Percentiles rank a stretch among this genome's conserved stretches.
These are phyloP conservation scores for Hemibagrus guttatus DNA, from an alignment of 2,797 vertebrate species.

Conservation along the genomic window DNA sequence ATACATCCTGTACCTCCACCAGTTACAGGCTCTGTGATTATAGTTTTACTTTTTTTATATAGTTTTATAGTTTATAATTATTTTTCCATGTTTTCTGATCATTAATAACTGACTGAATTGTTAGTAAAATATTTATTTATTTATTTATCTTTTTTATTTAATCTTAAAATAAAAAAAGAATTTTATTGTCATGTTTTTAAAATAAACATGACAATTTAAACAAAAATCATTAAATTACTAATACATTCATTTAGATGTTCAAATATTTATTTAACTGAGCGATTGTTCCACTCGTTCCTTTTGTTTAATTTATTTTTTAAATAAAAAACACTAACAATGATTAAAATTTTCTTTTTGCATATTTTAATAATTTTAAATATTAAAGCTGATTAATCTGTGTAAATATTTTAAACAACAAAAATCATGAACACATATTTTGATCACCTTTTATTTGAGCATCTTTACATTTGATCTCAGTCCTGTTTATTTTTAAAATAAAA, in stretches of 20 bases:
- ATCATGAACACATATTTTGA: not conserved
- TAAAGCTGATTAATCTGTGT: not conserved
- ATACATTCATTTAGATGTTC: not conserved
- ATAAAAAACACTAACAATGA: not conserved
- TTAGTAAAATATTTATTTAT: not conserved
- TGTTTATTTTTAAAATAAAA: not conserved
- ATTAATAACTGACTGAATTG: too few relatives aligned
- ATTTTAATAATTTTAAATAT: not conserved
- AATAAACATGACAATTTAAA: too few relatives aligned
- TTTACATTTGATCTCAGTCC: not conserved
- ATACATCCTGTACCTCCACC: too few relatives aligned
- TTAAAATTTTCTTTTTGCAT: not conserved
- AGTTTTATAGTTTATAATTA: too few relatives aligned
- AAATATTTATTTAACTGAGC: not conserved
- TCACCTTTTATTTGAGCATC: not conserved
- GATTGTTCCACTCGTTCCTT: not conserved
- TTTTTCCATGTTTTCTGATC: too few relatives aligned
- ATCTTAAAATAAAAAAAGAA: too few relatives aligned
- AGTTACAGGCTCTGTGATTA: too few relatives aligned
- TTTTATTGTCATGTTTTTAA: not conserved
- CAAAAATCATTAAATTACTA: not conserved
- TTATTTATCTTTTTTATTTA: not conserved
- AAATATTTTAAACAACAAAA: not conserved
- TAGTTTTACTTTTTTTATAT: too few relatives aligned
- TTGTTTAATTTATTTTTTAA: not conserved